Percentiles rank a stretch among this genome's conserved stretches.
phyloP scores from a whole-genome alignment of 2,797 vertebrate genomes.

The Rhinoraja longicauda region DNA sequence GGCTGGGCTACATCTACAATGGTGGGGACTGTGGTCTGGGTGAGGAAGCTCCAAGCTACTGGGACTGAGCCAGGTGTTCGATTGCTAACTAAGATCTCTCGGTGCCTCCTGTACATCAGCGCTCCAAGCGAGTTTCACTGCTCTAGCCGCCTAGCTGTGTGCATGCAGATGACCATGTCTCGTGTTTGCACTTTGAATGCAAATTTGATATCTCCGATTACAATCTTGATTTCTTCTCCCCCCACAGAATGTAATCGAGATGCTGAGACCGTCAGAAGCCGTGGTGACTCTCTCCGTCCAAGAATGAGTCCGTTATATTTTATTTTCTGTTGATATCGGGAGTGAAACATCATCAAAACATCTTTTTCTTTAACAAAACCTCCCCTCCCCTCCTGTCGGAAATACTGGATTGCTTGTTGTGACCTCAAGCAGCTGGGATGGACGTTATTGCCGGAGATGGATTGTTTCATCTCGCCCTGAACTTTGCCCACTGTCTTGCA shows the following conservation, averaged over 20 bases:
- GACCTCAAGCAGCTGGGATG: not conserved
- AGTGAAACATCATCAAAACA: too few relatives aligned
- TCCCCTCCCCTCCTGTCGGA: not conserved
- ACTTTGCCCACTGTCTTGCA: constrained; percentile 40
- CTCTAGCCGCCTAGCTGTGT: not conserved
- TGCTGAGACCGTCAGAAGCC: not conserved
- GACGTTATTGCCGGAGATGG: not conserved
- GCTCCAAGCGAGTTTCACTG: not conserved
- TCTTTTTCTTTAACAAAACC: too few relatives aligned
- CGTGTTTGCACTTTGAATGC: not conserved
- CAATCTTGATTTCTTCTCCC: not conserved
- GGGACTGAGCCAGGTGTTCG: not conserved
- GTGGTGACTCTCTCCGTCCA: not conserved
- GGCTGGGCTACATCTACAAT: too few relatives aligned
- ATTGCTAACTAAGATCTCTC: not conserved
- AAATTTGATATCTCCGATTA: not conserved
- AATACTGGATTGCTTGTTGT: not conserved
- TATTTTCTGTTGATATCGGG: too few relatives aligned
- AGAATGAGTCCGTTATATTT: constrained; percentile 19
- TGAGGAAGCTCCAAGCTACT: not conserved
- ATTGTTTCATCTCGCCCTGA: not conserved
- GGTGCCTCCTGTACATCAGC: too few relatives aligned
- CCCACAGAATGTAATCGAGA: constrained; percentile 11
- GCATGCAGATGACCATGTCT: not conserved
- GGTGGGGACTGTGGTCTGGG: too few relatives aligned